Conservation (phyloP, 2,797 vertebrate species). For the Leptatherina wallacei region DNA sequence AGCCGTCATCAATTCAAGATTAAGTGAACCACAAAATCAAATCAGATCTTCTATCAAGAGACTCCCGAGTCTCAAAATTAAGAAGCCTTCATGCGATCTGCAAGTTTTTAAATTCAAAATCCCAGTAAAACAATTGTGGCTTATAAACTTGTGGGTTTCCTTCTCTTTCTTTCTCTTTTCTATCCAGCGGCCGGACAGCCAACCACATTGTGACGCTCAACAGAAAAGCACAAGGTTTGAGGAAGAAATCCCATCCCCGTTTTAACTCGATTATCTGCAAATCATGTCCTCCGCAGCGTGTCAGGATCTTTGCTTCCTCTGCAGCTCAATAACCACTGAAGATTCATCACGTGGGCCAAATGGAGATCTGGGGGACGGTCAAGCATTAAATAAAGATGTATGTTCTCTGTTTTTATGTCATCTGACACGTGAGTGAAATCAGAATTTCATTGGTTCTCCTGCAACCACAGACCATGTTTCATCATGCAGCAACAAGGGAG, state of each 20-base stretch:
- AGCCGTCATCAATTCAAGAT: conserved; percentile 13
- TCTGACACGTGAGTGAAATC: conserved; percentile 57
- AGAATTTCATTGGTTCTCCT: conserved; percentile 57
- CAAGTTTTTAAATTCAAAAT: conserved; percentile 18
- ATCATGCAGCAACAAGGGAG: conserved; percentile 25
- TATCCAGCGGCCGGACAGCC: conserved; percentile 93
- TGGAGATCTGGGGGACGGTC: conserved; percentile 37
- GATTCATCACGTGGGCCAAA: conserved; percentile 54
- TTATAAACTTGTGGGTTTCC: conserved; percentile 22
- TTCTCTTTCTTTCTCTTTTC: conserved; percentile 36
- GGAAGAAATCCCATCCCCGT: conserved; percentile 54
- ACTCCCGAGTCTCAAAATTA: conserved; percentile 10
- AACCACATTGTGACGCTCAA: conserved; percentile 91
- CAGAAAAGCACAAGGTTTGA: conserved; percentile 60
- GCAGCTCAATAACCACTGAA: conserved; percentile 55
- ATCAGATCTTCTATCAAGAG: conserved; percentile 40
- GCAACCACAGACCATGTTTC: conserved; percentile 46
- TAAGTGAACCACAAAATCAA: conserved; percentile 38
- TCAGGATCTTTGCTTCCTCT: conserved; percentile 58
- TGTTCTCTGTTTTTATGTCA: conserved; percentile 59
- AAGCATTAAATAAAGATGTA: neutral
- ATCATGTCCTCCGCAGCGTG: conserved; percentile 61
- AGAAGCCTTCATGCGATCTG: conserved; percentile 15
- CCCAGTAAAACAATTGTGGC: conserved; percentile 6
- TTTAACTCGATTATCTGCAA: conserved; percentile 65